Conservation (phyloP, 2,888 invertebrate genomes). For the Mesorhabditis sp. region DNA sequence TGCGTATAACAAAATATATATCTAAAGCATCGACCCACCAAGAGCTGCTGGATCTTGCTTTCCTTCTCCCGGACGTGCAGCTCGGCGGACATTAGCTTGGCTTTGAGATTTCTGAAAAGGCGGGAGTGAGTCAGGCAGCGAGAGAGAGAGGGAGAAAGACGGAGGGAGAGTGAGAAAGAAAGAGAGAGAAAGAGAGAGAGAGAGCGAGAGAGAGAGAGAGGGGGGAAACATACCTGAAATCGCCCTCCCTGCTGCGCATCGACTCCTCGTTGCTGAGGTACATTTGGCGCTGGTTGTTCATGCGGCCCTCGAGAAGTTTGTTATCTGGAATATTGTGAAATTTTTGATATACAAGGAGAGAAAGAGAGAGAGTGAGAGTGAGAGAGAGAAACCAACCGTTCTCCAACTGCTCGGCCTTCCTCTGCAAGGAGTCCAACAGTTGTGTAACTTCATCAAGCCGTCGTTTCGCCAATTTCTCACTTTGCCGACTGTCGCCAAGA, state of each 20-base stretch:
- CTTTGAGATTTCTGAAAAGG: slow-evolving; percentile 17
- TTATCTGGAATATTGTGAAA: slow-evolving; percentile 15
- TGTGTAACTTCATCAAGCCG: not conserved
- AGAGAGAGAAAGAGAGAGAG: no score
- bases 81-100: slow-evolving; percentile 27
- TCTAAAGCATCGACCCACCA: slow-evolving; percentile 12
- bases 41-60: slow-evolving; percentile 26
- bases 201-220: no score
- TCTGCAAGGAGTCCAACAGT: slow-evolving; percentile 8
- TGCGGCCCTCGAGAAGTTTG: slow-evolving; percentile 25
- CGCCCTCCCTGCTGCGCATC: slow-evolving; percentile 25
- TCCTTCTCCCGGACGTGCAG: slow-evolving; percentile 39
- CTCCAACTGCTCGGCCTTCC: slow-evolving; percentile 12
- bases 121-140: no score
- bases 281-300: slow-evolving; percentile 35
- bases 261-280: slow-evolving; percentile 40
- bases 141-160: no score
- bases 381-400: slow-evolving; percentile 9
- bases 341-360: not conserved
- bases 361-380: not conserved
- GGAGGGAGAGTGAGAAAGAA: no score
- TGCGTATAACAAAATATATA: not conserved
- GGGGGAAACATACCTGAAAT: slow-evolving; percentile 20
- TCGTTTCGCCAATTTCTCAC: not conserved
- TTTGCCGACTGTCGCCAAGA: not conserved